A percentile compares a stretch with the other conserved stretches of the same genome.
Conservation (phyloP, 2,888 invertebrate genomes). For the Dascillus cervinus region DNA sequence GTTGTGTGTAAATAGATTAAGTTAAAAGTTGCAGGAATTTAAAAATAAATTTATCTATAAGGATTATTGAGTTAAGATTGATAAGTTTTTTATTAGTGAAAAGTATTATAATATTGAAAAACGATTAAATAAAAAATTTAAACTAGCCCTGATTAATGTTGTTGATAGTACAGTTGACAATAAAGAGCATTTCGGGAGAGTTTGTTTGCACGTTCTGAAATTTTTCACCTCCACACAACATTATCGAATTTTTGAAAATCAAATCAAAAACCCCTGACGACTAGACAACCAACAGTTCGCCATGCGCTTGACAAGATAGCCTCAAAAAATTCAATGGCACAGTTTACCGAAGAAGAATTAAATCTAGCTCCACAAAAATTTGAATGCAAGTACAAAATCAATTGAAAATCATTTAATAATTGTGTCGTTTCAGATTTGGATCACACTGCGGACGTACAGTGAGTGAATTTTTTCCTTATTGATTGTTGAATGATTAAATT, state of each 20-base stretch:
- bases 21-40: conserved; percentile 38
- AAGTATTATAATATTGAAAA: conserved; percentile 44
- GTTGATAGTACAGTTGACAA: conserved; percentile 44
- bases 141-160: conserved; percentile 44
- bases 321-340: conserved; percentile 1
- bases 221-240: not conserved
- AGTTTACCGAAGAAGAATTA: conserved; percentile 55
- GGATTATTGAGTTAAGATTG: conserved; percentile 41
- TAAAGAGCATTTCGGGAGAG: conserved; percentile 43
- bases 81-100: conserved; percentile 44
- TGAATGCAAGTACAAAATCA: conserved; percentile 61
- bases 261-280: not conserved
- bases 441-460: conserved; percentile 99
- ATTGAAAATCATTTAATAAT: not conserved
- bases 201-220: conserved; percentile 18
- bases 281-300: not conserved
- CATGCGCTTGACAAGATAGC: not conserved
- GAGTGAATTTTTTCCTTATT: too few species aligned
- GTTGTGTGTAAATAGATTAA: conserved; percentile 36
- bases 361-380: conserved; percentile 62
- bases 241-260: not conserved
- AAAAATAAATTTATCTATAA: conserved; percentile 39
- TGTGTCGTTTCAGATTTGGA: conserved; percentile 70
- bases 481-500: conserved; percentile 3
- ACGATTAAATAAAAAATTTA: conserved; percentile 44